Base-by-base conservation (phyloP, 2,113 vertebrate species). In the Sinosuthora webbiana region DNA sequence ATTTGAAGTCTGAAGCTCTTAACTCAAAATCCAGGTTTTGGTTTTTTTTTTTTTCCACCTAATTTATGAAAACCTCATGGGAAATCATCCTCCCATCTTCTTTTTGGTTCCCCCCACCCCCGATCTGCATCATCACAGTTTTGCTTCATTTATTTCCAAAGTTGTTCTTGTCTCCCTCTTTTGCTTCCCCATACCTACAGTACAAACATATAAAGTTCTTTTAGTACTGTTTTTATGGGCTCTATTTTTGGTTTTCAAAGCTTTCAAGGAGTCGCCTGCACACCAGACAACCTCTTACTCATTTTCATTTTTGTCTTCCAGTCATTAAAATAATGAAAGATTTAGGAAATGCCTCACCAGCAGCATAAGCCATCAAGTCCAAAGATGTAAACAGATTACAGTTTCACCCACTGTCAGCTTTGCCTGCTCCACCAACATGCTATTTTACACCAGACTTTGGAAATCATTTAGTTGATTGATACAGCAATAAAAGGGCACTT, bases 391-490 rank as follows among this genome's bases (percentile, higher is more conserved):
- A 94, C 90, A 97, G 89, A 96, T 97, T 81, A 91, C 82, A 90
- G 37, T 95, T 94, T 94, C 96, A 96, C 85, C 71, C 74, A 69
- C 67, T 94, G 83, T 94, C 62, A 96, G 67, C 85, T 70, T 96
- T 95, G 80, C 74, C 85, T 56, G 57, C 83, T 89, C 84, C 67
- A 79, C 86, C 62, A 96, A 75, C 56, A 33, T 49, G 89, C 96
- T 90, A 11, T 96, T 97, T 96, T 96, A 96, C 95, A 96, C 89
- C 90, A 64, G 39, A 83, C 77, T 97, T 96, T 90, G 94, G 96
- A 95, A 97, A 97, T 96, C 31, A 95, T 97, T 97, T 94, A 91
- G 68, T 95, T 98, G 97, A 97, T 97, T 97, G 96, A 97, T 97
- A 93, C 16, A 96, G 95, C 94, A 97, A 94, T 98, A 97, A 98